Evolutionary conservation across 2,113 vertebrate species (phyloP), one percentile per base, ranked within the genome.

Genomic region (Syrrhaptes paradoxus): DNA sequence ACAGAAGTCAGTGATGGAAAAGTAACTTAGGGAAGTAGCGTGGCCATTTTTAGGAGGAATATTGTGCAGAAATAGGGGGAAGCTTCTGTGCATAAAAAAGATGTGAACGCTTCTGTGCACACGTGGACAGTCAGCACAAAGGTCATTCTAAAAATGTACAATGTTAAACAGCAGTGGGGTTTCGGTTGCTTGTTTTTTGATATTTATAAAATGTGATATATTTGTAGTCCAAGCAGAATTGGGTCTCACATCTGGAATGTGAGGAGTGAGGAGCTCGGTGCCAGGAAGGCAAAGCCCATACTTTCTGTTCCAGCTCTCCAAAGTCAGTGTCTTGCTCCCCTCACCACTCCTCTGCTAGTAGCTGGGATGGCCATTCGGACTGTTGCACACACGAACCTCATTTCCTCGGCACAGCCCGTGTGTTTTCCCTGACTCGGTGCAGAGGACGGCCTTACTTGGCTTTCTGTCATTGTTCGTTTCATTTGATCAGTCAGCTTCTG

Each of bases 51-150:
- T 41, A n/a, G n/a, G 18, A 45, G 59, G 8, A 55, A 46, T 66
- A 67, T 29, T 72, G 19, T 49, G 20, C 31, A 52, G 71, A 85
- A 93, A 89, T 38, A 78, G 8, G 0, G 1, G 25, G 43, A 74
- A 85, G 10, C 4, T 51, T 67, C 45, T 51, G 9, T 41, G 8
- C 28, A 45, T 36, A 29, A 54, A 76, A 86, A 41, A 28, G 1
- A 21, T 14, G 3, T 13, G 11, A 72, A 72, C 2, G 2, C 41
- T 82, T 81, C 28, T 0, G 0, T 1, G 0, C 41, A 3, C 15
- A 6, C 14, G 9, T 45, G 8, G 63, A 17, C 28, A 87, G 21
- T 19, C n/a, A 48, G 17, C 46, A 85, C 4, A n/a, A 74, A 91
- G 17, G 18, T 58, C 5, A 43, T 62, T 74, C 59, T 52, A 32